Evolutionary conservation across 1,140 invertebrate species (phyloP), one percentile per base, ranked within the genome.

Genomic region (Drosophila albomicans): DNA sequence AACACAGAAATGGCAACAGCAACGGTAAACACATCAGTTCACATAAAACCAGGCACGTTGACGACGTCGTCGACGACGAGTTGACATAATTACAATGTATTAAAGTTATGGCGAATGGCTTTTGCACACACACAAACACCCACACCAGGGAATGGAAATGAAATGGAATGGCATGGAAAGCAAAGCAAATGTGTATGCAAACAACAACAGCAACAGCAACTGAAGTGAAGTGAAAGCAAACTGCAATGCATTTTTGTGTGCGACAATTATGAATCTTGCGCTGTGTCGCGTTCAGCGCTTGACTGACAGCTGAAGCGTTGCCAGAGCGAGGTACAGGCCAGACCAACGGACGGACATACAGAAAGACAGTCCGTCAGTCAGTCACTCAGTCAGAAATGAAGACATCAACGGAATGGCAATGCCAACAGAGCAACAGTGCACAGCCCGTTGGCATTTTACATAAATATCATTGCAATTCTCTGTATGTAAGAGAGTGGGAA

Each of bases 1-100:
- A 45, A 13, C 62, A 20, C 54, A 30, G 41, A 25, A 63, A 59
- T 15, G 35, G 13, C 38, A 66, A 59, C 41, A 64, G 8, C 38
- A 51, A 52, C 46, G 38, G 35, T 49, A 70, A 16, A 20, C 35
- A 48, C 20, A 32, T 32, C 51, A 35, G 51, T 54, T 43, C 41
- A 13, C n/a, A 43, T 43, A 43, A 43, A 43, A 13, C 11, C 41
- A 3, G 11, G 41, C 41, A 35, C 28, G 54, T 57, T 57, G 57
- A 52, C 43, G 49, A 59, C 46, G 54, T 59, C 62, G 10, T 10
- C 35, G 46, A 71, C 46, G 56, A 61, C 32, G 51, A 62, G 81
- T 35, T 89, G 85, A 89, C 78, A 88, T 80, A 85, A 89, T 88
- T 88, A 89, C 85, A 88, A 88, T 85, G 66, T 75, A 85, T 89